Percentiles rank a stretch among this genome's conserved stretches.
These are phyloP conservation scores for Poeciliopsis presidionis DNA, from an alignment of 2,797 vertebrate species.

Conservation along the genomic window DNA sequence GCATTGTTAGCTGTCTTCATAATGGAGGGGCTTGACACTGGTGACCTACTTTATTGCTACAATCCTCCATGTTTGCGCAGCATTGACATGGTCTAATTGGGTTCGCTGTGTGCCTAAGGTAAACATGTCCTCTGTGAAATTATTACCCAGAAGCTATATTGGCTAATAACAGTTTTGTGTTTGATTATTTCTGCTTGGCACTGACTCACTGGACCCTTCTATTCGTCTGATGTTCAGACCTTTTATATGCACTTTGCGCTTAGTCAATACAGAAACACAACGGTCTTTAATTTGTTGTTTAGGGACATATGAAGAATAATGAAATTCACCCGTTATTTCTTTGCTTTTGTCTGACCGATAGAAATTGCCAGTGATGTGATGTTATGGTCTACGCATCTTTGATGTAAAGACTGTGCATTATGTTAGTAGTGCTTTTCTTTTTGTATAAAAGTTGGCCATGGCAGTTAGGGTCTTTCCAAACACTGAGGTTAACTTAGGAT, in stretches of 20 bases:
- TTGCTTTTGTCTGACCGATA: neutral
- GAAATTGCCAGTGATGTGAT: neutral
- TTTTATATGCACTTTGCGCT: slow-evolving; percentile 2
- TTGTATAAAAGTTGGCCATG: neutral
- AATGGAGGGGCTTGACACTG: slow-evolving; percentile 48
- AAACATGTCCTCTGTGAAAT: slow-evolving; percentile 50
- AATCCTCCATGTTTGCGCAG: slow-evolving; percentile 22
- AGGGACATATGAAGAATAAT: slow-evolving; percentile 1
- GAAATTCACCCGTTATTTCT: slow-evolving; percentile 2
- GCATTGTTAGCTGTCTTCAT: slow-evolving; percentile 51
- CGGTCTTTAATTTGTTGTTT: slow-evolving; percentile 4
- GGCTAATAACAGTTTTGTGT: slow-evolving; percentile 62
- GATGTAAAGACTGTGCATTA: neutral
- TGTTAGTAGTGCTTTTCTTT: neutral
- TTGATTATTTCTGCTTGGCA: slow-evolving; percentile 30
- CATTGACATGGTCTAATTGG: slow-evolving; percentile 57
- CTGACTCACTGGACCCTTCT: slow-evolving; percentile 22
- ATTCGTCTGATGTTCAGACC: slow-evolving; percentile 13
- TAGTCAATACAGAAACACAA: slow-evolving; percentile 12
- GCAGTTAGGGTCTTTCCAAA: neutral
- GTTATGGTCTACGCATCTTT: neutral
- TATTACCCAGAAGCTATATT: slow-evolving; percentile 49
- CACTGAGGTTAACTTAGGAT: neutral
- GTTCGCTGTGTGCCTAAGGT: slow-evolving; percentile 45
- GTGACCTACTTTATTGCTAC: slow-evolving; percentile 47